Percentiles rank a stretch among this genome's conserved stretches.
These are phyloP conservation scores for Borostomias antarcticus DNA, from an alignment of 2,797 vertebrate species.

Conservation along the genomic window DNA sequence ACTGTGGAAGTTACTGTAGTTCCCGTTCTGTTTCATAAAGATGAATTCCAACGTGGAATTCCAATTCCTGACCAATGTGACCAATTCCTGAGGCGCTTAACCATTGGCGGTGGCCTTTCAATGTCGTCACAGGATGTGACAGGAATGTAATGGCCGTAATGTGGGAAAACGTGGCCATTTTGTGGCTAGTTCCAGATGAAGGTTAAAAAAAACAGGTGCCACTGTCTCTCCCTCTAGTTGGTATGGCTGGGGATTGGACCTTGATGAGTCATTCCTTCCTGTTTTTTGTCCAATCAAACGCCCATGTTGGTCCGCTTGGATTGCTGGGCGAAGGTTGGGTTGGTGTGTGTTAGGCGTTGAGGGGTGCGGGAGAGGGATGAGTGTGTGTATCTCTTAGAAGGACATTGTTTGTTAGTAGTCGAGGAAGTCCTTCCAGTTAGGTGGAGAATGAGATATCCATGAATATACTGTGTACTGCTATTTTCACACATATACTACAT, in stretches of 20 bases:
- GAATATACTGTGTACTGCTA: no score
- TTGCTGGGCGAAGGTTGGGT: constrained; percentile 49
- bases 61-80: no score
- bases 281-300: neutral
- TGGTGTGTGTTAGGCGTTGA: constrained; percentile 27
- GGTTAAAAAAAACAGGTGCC: constrained; percentile 42
- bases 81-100: constrained; percentile 33
- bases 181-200: constrained; percentile 39
- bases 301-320: constrained; percentile 41
- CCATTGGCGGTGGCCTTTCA: constrained; percentile 56
- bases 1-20: constrained; percentile 4
- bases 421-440: constrained; percentile 45
- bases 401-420: constrained; percentile 1
- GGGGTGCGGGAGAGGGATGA: constrained; percentile 44
- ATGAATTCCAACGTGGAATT: constrained; percentile 60
- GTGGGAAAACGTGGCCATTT: constrained; percentile 59
- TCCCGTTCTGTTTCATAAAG: neutral
- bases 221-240: constrained; percentile 21
- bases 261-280: constrained; percentile 28
- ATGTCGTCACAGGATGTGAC: constrained; percentile 43
- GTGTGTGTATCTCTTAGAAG: constrained; percentile 3
- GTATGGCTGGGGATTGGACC: constrained; percentile 28
- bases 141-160: constrained; percentile 42
- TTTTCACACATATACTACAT: no score
- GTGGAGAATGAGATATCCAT: constrained; percentile 39